A percentile compares a stretch with the other conserved stretches of the same genome.
Conservation (phyloP, 2,888 invertebrate genomes). For the Stenodera caucasica region DNA sequence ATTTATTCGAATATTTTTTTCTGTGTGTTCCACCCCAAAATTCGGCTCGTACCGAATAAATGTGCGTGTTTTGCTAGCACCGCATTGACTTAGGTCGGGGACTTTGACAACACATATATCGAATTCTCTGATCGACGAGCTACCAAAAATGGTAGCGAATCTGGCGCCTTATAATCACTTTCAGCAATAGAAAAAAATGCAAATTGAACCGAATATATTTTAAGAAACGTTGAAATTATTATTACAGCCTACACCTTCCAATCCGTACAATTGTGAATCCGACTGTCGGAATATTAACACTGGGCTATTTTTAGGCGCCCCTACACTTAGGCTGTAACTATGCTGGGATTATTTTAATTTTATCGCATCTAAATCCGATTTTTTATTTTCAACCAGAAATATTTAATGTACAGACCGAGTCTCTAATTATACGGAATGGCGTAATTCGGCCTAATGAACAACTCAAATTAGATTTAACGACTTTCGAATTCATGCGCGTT, state of each 20-base stretch:
- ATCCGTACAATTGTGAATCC: slow-evolving; percentile 21
- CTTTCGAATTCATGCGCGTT: not conserved
- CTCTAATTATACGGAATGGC: slow-evolving; percentile 48
- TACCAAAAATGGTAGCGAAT: slow-evolving; percentile 14
- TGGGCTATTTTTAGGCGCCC: slow-evolving; percentile 48
- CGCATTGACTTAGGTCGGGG: not conserved
- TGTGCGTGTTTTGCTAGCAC: not conserved
- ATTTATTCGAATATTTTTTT: not conserved
- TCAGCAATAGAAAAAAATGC: slow-evolving; percentile 30
- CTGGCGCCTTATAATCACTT: slow-evolving; percentile 28
- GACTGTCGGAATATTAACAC: slow-evolving; percentile 24
- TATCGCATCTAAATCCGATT: slow-evolving; percentile 50
- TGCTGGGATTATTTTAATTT: slow-evolving; percentile 53
- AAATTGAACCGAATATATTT: slow-evolving; percentile 40
- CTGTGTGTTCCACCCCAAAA: not conserved
- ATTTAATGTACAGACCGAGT: not conserved
- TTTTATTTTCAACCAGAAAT: slow-evolving; percentile 33
- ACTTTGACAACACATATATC: not conserved
- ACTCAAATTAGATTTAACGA: slow-evolving; percentile 2
- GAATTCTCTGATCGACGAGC: not conserved
- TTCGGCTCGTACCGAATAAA: not conserved
- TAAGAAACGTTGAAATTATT: slow-evolving; percentile 35
- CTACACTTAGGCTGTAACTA: slow-evolving; percentile 48
- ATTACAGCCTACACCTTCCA: slow-evolving; percentile 31
- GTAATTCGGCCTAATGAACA: slow-evolving; percentile 34